Evolutionary conservation across 2,113 vertebrate genomes (phyloP).

Genomic region (Notarius lentiginosus): DNA sequence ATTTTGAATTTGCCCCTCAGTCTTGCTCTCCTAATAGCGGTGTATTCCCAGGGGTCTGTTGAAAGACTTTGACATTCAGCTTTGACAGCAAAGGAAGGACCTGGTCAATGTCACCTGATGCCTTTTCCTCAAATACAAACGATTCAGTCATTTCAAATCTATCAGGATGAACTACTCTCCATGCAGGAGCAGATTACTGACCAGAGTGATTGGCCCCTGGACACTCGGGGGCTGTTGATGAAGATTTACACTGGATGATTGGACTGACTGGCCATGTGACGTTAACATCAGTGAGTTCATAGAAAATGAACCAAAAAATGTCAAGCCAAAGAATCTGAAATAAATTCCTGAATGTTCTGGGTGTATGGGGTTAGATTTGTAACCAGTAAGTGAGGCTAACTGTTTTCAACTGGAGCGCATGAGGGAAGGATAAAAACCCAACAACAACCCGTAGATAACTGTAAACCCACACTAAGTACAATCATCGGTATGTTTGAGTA

Average conservation of each 20-base stretch:
- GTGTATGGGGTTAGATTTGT: background rate
- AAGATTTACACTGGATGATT: background rate
- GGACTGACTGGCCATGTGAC: background rate
- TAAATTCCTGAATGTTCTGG: background rate
- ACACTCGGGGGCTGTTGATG: background rate
- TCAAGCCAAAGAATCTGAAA: background rate
- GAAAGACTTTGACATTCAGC: constrained; percentile 19
- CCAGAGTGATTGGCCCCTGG: fast-evolving
- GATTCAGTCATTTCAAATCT: background rate
- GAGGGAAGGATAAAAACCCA: background rate
- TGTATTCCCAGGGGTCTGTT: constrained; percentile 38
- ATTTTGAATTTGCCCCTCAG: constrained; percentile 36
- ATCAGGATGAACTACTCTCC: background rate
- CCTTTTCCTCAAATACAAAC: background rate
- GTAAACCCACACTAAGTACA: background rate
- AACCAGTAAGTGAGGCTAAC: background rate
- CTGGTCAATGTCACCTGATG: constrained; percentile 36
- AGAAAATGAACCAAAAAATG: background rate
- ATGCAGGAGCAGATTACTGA: background rate
- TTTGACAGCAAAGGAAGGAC: background rate
- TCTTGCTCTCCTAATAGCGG: constrained; percentile 32
- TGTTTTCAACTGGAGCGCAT: background rate
- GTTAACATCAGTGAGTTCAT: background rate
- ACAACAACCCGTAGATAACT: background rate
- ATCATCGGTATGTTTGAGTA: no score